Percentiles rank a stretch among this genome's conserved stretches.
phyloP scores from a whole-genome alignment of 1,140 invertebrate species.

The Aphaenogaster ashmeadi region DNA sequence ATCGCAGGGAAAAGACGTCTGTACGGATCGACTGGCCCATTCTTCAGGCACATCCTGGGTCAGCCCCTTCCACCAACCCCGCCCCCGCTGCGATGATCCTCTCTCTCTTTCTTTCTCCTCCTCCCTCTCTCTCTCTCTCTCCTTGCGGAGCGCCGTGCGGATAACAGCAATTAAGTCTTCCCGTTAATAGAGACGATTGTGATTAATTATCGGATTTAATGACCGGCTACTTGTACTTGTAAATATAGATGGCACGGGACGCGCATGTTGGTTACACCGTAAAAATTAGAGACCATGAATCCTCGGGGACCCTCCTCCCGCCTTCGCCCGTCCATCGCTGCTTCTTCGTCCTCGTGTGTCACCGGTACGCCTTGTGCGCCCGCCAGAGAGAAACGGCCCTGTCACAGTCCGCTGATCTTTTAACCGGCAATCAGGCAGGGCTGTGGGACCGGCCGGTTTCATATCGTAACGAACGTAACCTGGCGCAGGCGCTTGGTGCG shows the following conservation, averaged over 20 bases:
- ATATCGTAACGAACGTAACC: slow-evolving; percentile 68
- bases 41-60: slow-evolving; percentile 75
- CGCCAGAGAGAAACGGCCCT: slow-evolving; percentile 82
- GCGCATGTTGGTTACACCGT: slow-evolving; percentile 82
- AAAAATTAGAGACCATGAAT: slow-evolving; percentile 87
- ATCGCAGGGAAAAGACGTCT: slow-evolving; percentile 74
- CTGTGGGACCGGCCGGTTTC: slow-evolving; percentile 83
- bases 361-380: slow-evolving; percentile 74
- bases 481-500: background rate
- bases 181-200: slow-evolving; percentile 87
- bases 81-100: slow-evolving; percentile 23
- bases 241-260: slow-evolving; percentile 81
- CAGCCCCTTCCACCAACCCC: slow-evolving; percentile 61
- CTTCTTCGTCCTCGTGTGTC: slow-evolving; percentile 69
- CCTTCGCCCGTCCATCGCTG: background rate
- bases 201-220: slow-evolving; percentile 87
- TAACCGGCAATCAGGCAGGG: slow-evolving; percentile 84
- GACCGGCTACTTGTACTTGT: slow-evolving; percentile 84
- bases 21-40: slow-evolving; percentile 73
- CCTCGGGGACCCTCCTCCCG: slow-evolving; percentile 67
- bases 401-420: slow-evolving; percentile 86
- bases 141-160: slow-evolving; percentile 80
- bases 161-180: slow-evolving; percentile 86
- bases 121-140: slow-evolving; percentile 22
- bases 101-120: slow-evolving; percentile 48